Evolutionary conservation across 2,797 vertebrate genomes (phyloP).

Genomic region (Arnoldichthys spilopterus): DNA sequence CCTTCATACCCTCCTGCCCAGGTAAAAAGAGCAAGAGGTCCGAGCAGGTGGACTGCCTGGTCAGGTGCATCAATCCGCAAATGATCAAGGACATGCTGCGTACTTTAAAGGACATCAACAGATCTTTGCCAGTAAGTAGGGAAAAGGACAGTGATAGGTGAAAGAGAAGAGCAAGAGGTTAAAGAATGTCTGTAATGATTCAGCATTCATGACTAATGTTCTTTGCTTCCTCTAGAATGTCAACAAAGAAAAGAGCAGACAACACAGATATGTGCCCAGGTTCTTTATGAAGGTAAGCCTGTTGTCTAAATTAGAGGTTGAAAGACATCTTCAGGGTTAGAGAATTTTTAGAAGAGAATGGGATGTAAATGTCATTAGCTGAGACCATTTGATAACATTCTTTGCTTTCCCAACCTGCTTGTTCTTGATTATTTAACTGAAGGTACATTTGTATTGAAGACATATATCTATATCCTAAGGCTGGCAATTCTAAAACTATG

Average conservation of each 20-base stretch:
- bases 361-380: no score
- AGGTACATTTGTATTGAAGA: no score
- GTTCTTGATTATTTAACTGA: no score
- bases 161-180: neutral
- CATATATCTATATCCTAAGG: no score
- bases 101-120: conserved; percentile 6
- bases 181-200: neutral
- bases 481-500: neutral
- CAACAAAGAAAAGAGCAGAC: conserved; percentile 25
- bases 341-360: neutral
- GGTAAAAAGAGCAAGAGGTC: neutral
- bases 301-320: neutral
- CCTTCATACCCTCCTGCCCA: conserved; percentile 35
- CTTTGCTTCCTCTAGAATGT: conserved; percentile 44
- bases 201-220: neutral
- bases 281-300: conserved; percentile 48
- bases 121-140: conserved; percentile 56
- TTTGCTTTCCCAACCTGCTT: no score
- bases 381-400: no score
- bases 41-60: conserved; percentile 32
- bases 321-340: neutral
- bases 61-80: neutral
- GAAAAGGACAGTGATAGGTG: neutral
- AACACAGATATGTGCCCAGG: conserved; percentile 50
- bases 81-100: conserved; percentile 52